Conservation (phyloP, 2,113 vertebrate genomes). For the Pseudopodoces humilis region DNA sequence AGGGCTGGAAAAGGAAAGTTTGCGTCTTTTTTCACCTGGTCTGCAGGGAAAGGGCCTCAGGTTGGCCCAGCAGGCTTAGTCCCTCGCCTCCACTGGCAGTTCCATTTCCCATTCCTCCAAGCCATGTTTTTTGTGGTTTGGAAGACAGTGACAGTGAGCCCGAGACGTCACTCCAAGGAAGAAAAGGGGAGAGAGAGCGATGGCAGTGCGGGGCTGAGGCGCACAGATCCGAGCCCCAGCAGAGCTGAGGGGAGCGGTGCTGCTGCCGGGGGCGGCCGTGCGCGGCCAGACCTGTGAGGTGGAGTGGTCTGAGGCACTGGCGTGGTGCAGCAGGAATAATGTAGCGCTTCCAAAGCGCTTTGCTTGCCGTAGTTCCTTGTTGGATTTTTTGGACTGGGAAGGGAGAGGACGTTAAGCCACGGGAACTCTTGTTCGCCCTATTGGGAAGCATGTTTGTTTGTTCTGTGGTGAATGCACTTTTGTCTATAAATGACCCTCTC, state of each 20-base stretch:
- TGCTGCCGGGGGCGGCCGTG: accelerated
- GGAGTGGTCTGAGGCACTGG: accelerated
- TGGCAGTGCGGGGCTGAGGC: accelerated
- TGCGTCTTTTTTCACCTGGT: accelerated
- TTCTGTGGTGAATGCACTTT: accelerated
- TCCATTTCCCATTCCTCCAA: background rate
- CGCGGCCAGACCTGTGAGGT: accelerated
- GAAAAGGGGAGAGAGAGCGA: accelerated
- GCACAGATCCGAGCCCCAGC: accelerated
- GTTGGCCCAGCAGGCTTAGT: accelerated
- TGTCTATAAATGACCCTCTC: background rate
- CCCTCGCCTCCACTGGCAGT: accelerated
- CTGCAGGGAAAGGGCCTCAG: background rate
- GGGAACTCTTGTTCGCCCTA: accelerated
- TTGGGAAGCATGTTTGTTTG: background rate
- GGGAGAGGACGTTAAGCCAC: background rate
- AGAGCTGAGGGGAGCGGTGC: background rate
- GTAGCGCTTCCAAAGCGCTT: background rate
- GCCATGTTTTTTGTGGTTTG: background rate
- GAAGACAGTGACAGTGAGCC: background rate
- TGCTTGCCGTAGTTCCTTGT: background rate
- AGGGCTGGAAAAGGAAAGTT: background rate
- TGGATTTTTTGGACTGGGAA: background rate
- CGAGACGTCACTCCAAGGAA: accelerated
- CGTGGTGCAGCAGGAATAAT: too few species aligned